Evolutionary conservation across 2,797 vertebrate genomes (phyloP).

Genomic region (Channa striata): DNA sequence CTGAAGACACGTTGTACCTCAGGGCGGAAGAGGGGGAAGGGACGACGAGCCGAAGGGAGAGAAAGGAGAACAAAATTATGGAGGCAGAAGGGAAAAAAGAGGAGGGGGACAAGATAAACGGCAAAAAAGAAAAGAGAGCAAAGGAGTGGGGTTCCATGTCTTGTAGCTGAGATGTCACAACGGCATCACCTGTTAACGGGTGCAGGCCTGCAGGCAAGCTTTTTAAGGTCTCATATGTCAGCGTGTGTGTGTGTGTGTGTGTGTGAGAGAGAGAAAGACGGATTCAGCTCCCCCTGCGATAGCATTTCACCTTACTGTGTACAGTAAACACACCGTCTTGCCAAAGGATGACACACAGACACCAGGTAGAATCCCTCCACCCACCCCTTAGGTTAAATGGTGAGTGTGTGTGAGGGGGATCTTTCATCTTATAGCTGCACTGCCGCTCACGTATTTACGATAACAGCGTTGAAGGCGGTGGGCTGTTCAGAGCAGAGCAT

Average conservation of each 20-base stretch:
- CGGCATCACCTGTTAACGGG: slow-evolving; percentile 63
- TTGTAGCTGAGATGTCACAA: slow-evolving; percentile 63
- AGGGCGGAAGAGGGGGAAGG: slow-evolving; percentile 38
- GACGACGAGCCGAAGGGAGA: slow-evolving; percentile 18
- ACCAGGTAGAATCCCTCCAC: slow-evolving; percentile 33
- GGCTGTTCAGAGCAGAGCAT: background rate
- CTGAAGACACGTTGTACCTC: slow-evolving; percentile 56
- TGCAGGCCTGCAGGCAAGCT: slow-evolving; percentile 69
- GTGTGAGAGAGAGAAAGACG: slow-evolving; percentile 13
- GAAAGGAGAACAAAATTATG: slow-evolving; percentile 5
- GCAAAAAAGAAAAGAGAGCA: slow-evolving; percentile 27
- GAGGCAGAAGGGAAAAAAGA: background rate
- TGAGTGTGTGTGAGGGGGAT: slow-evolving; percentile 23
- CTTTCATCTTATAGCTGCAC: slow-evolving; percentile 5
- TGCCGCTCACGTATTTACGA: slow-evolving; percentile 12
- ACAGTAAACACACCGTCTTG: slow-evolving; percentile 54
- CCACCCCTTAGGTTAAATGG: slow-evolving; percentile 28
- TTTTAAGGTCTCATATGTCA: slow-evolving; percentile 69
- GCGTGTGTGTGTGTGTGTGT: slow-evolving; percentile 18
- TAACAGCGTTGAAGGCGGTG: slow-evolving; percentile 1
- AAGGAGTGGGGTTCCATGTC: slow-evolving; percentile 40
- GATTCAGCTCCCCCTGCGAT: slow-evolving; percentile 43
- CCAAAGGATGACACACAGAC: slow-evolving; percentile 36
- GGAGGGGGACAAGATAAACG: slow-evolving; percentile 22
- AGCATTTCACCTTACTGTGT: slow-evolving; percentile 53